Conservation (phyloP, 2,113 vertebrate species). For the Leucoraja erinaceus region DNA sequence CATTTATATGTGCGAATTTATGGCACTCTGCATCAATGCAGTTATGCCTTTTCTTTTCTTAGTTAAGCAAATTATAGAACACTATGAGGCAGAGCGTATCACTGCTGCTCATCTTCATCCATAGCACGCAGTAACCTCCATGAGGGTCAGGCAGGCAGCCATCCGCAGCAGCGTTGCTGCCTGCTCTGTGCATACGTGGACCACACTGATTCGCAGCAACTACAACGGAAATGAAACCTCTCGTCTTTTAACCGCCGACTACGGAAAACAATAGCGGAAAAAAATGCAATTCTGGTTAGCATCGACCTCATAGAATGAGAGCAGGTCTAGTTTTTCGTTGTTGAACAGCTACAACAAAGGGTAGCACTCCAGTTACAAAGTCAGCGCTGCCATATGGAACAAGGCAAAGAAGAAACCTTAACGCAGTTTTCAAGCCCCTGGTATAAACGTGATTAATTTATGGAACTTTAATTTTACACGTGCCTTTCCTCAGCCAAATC, state of each 20-base stretch:
- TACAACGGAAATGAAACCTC: background rate
- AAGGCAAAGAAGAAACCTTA: background rate
- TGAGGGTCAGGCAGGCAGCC: background rate
- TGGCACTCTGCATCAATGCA: too few species aligned
- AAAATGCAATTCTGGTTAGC: background rate
- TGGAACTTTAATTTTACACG: background rate
- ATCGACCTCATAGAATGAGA: background rate
- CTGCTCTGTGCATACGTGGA: background rate
- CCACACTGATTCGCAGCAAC: background rate
- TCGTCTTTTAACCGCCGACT: background rate
- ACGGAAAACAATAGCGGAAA: background rate
- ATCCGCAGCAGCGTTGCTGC: background rate
- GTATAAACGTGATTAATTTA: background rate
- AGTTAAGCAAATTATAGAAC: background rate
- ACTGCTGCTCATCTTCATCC: background rate
- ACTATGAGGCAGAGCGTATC: background rate
- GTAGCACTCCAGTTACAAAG: too few species aligned
- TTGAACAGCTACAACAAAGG: background rate
- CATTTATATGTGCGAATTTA: too few species aligned
- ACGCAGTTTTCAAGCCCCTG: background rate
- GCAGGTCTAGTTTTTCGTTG: background rate
- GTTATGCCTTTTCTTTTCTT: too few species aligned
- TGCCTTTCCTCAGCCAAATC: background rate
- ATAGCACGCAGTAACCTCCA: background rate
- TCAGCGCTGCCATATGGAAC: constrained; percentile 6